Percentiles rank a stretch among this genome's conserved stretches.
These are phyloP conservation scores for Sorex maritimensis DNA, from an alignment of 2,797 vertebrate genomes.

Conservation along the genomic window DNA sequence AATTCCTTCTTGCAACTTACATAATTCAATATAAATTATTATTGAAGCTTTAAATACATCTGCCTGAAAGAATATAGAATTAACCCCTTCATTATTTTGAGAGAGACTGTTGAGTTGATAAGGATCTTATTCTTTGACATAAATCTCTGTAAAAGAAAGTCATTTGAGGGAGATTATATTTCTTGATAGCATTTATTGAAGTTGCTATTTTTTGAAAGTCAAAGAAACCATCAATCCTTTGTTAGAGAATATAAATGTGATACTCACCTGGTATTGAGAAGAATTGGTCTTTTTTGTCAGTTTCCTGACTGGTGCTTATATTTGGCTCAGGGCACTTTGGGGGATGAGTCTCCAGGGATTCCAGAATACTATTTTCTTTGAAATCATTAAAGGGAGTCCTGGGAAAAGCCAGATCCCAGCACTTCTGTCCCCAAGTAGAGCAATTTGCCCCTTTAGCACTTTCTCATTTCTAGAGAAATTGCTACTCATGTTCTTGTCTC, in stretches of 20 bases:
- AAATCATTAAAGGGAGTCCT: neutral
- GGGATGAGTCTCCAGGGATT: constrained; percentile 22
- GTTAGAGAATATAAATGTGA: neutral
- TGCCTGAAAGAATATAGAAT: neutral
- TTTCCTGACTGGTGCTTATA: constrained; percentile 57
- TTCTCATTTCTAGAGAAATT: too few species aligned
- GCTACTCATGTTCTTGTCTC: too few species aligned
- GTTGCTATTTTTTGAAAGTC: neutral
- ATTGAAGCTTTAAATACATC: neutral
- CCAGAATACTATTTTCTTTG: constrained; percentile 25
- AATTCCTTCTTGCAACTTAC: neutral
- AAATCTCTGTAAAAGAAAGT: neutral
- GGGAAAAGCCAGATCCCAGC: neutral
- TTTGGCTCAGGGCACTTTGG: constrained; percentile 34
- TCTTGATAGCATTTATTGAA: too few species aligned
- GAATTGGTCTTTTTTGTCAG: neutral
- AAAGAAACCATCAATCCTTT: neutral
- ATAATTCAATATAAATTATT: neutral
- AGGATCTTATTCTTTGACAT: too few species aligned
- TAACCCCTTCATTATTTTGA: neutral
- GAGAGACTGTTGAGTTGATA: neutral
- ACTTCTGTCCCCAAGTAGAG: neutral
- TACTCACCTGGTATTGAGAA: neutral
- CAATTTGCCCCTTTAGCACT: neutral
- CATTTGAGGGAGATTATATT: neutral